These are phyloP conservation scores for Pegoplata infirma DNA, from an alignment of 2,888 invertebrate species.

Conservation along the genomic window DNA sequence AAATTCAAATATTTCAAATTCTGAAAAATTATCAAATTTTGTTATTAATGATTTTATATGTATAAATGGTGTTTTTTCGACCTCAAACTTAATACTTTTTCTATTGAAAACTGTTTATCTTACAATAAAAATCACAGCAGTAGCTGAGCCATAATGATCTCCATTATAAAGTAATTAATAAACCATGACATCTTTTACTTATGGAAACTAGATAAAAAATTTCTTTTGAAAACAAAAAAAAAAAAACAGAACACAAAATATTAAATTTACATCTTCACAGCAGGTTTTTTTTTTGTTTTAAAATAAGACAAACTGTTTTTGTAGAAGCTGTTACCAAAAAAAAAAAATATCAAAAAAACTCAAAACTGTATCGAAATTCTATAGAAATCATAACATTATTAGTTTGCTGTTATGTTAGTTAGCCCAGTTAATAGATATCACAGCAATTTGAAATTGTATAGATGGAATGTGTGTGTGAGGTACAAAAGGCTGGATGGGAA, in stretches of 20 bases:
- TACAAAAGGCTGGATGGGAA: conserved; percentile 26
- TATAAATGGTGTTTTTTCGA: not conserved
- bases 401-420: conserved; percentile 54
- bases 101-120: conserved; percentile 52
- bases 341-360: no score
- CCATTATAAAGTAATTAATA: conserved; percentile 63
- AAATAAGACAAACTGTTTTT: conserved; percentile 25
- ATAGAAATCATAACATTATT: conserved; percentile 60
- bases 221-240: conserved; percentile 45
- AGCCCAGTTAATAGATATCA: conserved; percentile 61
- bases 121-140: conserved; percentile 55
- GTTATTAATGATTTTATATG: conserved; percentile 56
- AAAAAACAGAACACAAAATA: conserved; percentile 35
- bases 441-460: conserved; percentile 14
- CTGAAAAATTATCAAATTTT: not conserved
- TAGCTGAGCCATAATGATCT: conserved; percentile 59
- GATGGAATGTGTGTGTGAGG: conserved; percentile 10
- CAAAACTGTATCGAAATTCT: conserved; percentile 44
- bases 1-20: not conserved
- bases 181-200: conserved; percentile 55
- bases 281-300: conserved; percentile 49
- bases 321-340: conserved; percentile 49
- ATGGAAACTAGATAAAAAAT: conserved; percentile 27
- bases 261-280: conserved; percentile 57
- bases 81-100: conserved; percentile 43